Conservation (phyloP, 2,113 vertebrate species). For the Maccullochella peelii region DNA sequence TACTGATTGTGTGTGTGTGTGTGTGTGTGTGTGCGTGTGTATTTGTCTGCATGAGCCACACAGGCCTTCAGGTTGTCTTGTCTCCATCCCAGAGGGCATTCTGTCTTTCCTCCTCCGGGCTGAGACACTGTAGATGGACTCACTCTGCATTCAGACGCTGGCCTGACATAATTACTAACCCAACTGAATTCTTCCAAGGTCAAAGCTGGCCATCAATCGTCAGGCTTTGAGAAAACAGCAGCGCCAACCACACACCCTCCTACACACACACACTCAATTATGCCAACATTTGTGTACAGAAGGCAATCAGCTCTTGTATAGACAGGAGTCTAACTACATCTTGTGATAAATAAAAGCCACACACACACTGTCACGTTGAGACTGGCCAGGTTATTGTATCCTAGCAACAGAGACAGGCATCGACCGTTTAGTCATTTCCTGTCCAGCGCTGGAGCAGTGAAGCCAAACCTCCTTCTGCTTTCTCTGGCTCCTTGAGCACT, state of each 20-base stretch:
- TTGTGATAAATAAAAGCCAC: conserved; percentile 52
- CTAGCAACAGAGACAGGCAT: conserved; percentile 82
- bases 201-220: conserved; percentile 9
- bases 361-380: conserved; percentile 32
- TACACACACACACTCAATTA: neutral
- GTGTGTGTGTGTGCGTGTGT: neutral
- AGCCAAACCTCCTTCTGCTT: conserved; percentile 47
- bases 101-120: neutral
- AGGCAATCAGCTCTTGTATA: conserved; percentile 14
- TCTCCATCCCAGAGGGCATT: conserved; percentile 15
- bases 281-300: neutral
- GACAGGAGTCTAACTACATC: conserved; percentile 38
- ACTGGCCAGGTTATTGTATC: conserved; percentile 79
- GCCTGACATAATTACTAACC: conserved; percentile 34
- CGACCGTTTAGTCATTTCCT: conserved; percentile 43
- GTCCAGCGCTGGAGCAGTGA: conserved; percentile 35
- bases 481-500: neutral
- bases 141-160: conserved; percentile 55
- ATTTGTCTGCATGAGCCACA: conserved; percentile 22
- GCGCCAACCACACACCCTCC: neutral
- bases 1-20: neutral
- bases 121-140: conserved; percentile 22
- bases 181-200: conserved; percentile 61
- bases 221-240: conserved; percentile 19
- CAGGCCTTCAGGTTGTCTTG: neutral